Conservation (phyloP, 2,888 invertebrate species). For the Brachycybe producta region DNA sequence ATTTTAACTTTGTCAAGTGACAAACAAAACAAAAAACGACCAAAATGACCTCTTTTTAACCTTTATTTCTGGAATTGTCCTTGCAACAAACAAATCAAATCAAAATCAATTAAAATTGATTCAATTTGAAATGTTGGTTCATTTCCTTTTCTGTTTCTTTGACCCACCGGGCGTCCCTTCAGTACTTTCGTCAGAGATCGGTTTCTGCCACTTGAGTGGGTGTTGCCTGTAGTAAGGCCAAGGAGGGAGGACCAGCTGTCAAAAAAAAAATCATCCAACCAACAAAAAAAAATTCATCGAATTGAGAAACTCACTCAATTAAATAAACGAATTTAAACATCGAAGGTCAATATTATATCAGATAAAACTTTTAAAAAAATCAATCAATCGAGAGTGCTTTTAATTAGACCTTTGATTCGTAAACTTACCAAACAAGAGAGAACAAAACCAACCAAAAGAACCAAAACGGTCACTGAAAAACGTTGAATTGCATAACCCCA, state of each 20-base stretch:
- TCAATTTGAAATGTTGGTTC: background rate
- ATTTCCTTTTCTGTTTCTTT: slow-evolving; percentile 3
- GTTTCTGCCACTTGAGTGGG: slow-evolving; percentile 80
- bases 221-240: slow-evolving; percentile 89
- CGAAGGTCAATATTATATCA: too few relatives aligned
- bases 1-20: too few relatives aligned
- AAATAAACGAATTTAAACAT: too few relatives aligned
- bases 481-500: slow-evolving; percentile 92
- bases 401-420: background rate
- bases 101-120: too few relatives aligned
- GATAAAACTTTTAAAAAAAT: too few relatives aligned
- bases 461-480: slow-evolving; percentile 88
- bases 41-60: too few relatives aligned
- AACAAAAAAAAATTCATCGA: too few relatives aligned
- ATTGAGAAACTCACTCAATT: too few relatives aligned
- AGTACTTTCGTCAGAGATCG: slow-evolving; percentile 38
- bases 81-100: too few relatives aligned
- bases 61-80: too few relatives aligned
- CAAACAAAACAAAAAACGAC: too few relatives aligned
- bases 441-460: slow-evolving; percentile 78
- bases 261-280: too few relatives aligned
- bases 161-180: background rate
- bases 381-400: background rate
- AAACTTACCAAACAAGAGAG: slow-evolving; percentile 62
- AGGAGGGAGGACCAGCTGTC: slow-evolving; percentile 75